Evolutionary conservation across 2,113 vertebrate genomes (phyloP).

Genomic region (Chascanopsetta lugubris): DNA sequence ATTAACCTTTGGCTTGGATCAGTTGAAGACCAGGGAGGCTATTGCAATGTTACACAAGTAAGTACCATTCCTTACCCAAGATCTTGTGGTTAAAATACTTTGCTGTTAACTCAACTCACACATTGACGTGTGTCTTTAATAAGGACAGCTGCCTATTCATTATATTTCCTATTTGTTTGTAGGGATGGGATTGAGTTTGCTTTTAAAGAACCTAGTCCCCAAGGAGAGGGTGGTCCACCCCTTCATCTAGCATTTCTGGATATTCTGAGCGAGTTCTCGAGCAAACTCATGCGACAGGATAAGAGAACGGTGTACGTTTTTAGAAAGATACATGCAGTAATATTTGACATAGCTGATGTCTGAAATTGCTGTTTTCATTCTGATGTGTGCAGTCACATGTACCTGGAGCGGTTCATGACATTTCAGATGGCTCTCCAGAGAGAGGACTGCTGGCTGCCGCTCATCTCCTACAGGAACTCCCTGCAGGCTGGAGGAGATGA

Average conservation of each 20-base stretch:
- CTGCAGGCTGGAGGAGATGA: constrained; percentile 92
- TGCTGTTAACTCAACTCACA: not conserved
- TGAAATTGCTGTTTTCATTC: not conserved
- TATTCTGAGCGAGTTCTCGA: constrained; percentile 96
- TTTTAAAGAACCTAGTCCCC: constrained; percentile 95
- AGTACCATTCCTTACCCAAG: constrained; percentile 49
- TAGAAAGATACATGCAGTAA: not conserved
- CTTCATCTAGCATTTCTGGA: constrained; percentile 95
- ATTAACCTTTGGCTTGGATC: constrained; percentile 96
- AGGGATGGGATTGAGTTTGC: constrained; percentile 98
- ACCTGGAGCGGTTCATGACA: constrained; percentile 98
- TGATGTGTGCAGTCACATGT: constrained; percentile 85
- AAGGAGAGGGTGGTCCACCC: constrained; percentile 92
- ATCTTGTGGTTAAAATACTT: not conserved
- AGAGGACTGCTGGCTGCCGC: constrained; percentile 97
- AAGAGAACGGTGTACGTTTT: constrained; percentile 97
- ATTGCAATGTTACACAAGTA: constrained; percentile 99
- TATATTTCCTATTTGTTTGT: constrained; percentile 23
- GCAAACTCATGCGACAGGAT: constrained; percentile 96
- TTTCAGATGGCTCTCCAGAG: constrained; percentile 97
- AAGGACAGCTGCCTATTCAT: not conserved
- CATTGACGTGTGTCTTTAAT: not conserved
- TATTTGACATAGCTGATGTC: too few species aligned
- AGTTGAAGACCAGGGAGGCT: constrained; percentile 95
- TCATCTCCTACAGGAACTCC: constrained; percentile 97